Base-by-base conservation (phyloP, 2,888 invertebrate species). In the Plebejus melissa region DNA sequence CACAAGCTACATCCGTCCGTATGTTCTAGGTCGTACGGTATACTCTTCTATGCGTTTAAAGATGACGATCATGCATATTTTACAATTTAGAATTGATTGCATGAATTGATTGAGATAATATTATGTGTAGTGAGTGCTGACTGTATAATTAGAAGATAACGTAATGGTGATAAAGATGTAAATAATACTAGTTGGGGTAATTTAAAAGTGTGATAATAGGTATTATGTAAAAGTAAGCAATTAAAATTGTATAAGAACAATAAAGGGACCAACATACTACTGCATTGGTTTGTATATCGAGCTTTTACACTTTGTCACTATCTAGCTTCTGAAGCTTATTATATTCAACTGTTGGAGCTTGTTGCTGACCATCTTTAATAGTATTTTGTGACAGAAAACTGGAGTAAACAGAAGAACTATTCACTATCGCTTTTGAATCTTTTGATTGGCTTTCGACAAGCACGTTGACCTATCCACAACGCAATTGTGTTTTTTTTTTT, bases 61-160 rank as follows among this genome's bases (percentile, higher is more conserved):
- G 72, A 72, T 72, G 54, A 50, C 72, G 72, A 71, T 71, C 46
- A 46, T 41, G 72, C 28, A 72, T 54, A 72, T 54, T 72, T 54
- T 72, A 54, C 11, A 72, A 54, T 32, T 72, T 71, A 9, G 32
- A 72, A 71, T 71, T 71, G 71, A 71, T 71, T 50, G 54, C 72
- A 50, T 32, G 72, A 28, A 54, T 54, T 22, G 72, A 28, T 65
- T 32, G 16, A 41, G 41, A 32, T 32, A 22, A 71, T 71, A 46
- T 46, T 70, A 71, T 28, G 72, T 72, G n/a, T 28, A 32, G 65
- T 50, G 41, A 13, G 72, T 72, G 41, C 28, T 22, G 46, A 41
- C 4, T 50, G 54, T 13, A 4, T 50, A 72, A 72, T 72, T 72
- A 72, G 50, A 54, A 72, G 72, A 72, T 72, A 50, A 22, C 13